These are phyloP conservation scores for Trachymyrmex cornetzi DNA, from an alignment of 1,140 invertebrate species.

Conservation along the genomic window DNA sequence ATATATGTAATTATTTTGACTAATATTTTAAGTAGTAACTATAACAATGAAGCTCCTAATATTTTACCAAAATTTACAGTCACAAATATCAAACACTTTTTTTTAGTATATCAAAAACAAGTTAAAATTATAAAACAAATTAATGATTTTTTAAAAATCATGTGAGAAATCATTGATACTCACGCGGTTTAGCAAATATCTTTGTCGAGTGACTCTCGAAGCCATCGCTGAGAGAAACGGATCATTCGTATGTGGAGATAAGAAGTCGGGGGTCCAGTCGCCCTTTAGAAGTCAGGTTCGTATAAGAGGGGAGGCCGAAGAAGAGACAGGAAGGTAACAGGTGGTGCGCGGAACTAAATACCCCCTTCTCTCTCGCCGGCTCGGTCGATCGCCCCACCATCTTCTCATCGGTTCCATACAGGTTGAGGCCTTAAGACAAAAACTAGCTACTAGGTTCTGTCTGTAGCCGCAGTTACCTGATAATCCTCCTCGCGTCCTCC, in stretches of 20 bases:
- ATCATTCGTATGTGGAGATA: constrained; percentile 51
- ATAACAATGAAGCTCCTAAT: too few relatives aligned
- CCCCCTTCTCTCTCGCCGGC: constrained; percentile 72
- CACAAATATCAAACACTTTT: too few relatives aligned
- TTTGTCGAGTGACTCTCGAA: constrained; percentile 13
- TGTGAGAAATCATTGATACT: not conserved
- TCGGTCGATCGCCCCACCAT: constrained; percentile 29
- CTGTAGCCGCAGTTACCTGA: constrained; percentile 62
- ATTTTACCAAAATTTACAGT: too few relatives aligned
- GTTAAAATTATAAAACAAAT: not conserved
- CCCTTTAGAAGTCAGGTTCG: constrained; percentile 57
- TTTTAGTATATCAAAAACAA: too few relatives aligned
- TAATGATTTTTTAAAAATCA: not conserved
- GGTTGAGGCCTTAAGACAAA: constrained; percentile 75
- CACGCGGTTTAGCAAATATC: not conserved
- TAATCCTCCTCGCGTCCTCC: not conserved
- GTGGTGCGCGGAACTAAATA: constrained; percentile 85
- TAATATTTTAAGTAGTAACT: too few relatives aligned
- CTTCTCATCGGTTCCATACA: constrained; percentile 50
- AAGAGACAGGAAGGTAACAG: constrained; percentile 82
- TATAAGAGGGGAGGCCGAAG: constrained; percentile 65
- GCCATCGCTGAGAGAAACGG: constrained; percentile 33
- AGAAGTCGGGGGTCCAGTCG: constrained; percentile 68
- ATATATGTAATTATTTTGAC: too few relatives aligned
- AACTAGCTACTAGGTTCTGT: constrained; percentile 82